These are phyloP conservation scores for Notocelia uddmanniana DNA, from an alignment of 2,888 invertebrate genomes.

Conservation along the genomic window DNA sequence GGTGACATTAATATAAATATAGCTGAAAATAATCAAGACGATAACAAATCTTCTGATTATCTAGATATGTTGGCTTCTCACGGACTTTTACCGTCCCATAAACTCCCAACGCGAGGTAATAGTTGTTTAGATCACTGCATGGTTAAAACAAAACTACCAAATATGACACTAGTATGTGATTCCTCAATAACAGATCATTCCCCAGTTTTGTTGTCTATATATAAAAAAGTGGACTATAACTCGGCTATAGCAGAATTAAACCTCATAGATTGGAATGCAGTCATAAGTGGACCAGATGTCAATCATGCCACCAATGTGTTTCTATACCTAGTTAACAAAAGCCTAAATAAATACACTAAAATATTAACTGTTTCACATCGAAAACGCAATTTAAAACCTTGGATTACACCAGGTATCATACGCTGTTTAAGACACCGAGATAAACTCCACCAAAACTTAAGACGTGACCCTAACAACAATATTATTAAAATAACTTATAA, in stretches of 20 bases:
- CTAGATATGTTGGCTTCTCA: not conserved
- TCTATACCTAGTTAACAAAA: no score
- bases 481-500: no score
- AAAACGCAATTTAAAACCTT: no score
- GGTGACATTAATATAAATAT: constrained; percentile 4
- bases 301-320: no score
- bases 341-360: no score
- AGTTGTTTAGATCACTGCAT: constrained; percentile 1
- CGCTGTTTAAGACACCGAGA: no score
- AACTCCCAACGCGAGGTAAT: not conserved
- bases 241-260: not conserved
- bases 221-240: not conserved
- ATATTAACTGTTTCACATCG: no score
- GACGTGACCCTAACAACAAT: no score
- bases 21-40: not conserved
- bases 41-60: not conserved
- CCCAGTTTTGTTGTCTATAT: not conserved
- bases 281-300: no score
- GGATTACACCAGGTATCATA: no score
- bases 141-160: not conserved
- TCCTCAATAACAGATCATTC: not conserved
- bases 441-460: no score
- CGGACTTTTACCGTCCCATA: not conserved
- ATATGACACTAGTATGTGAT: constrained; percentile 3
- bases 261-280: not conserved